Percentiles rank a stretch among this genome's conserved stretches.
These are phyloP conservation scores for Rhodophaea formosa DNA, from an alignment of 2,888 invertebrate genomes.

Conservation along the genomic window DNA sequence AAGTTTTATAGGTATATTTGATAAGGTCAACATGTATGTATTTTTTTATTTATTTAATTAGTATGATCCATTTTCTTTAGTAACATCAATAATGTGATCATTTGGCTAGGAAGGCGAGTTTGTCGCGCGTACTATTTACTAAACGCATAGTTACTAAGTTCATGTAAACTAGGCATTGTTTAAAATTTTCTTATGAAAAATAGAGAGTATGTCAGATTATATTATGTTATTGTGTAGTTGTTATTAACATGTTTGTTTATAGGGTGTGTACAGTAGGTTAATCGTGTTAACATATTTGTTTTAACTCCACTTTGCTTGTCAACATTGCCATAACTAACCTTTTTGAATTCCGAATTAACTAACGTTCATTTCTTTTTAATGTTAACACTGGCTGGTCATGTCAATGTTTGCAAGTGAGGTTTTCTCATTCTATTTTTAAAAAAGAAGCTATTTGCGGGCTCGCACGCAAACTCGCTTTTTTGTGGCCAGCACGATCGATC, in stretches of 20 bases:
- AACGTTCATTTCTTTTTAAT: neutral
- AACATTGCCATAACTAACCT: constrained; percentile 23
- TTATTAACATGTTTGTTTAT: constrained; percentile 32
- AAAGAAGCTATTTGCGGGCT: constrained; percentile 6
- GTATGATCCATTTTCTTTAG: too few relatives aligned
- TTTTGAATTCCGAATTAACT: constrained; percentile 14
- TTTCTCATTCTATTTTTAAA: constrained; percentile 17
- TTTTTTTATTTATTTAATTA: too few relatives aligned
- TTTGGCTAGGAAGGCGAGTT: too few relatives aligned
- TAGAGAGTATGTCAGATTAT: constrained; percentile 27
- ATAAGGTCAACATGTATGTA: too few relatives aligned
- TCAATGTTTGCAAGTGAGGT: constrained; percentile 2
- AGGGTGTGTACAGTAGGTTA: constrained; percentile 32
- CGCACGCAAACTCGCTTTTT: constrained; percentile 3
- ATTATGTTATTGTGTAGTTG: constrained; percentile 29
- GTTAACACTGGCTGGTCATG: constrained; percentile 14
- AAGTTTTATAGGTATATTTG: too few relatives aligned
- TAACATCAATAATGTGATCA: too few relatives aligned
- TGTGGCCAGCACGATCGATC: constrained; percentile 10
- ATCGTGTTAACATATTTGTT: constrained; percentile 28
- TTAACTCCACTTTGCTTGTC: constrained; percentile 28
- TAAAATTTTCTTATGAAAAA: constrained; percentile 28
- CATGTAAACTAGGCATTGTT: constrained; percentile 22
- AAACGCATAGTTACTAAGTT: constrained; percentile 1
- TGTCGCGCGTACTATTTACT: neutral